A percentile compares a stretch with the other conserved stretches of the same genome.
Conservation (phyloP, 2,888 invertebrate species). For the Amphipyra berbera region DNA sequence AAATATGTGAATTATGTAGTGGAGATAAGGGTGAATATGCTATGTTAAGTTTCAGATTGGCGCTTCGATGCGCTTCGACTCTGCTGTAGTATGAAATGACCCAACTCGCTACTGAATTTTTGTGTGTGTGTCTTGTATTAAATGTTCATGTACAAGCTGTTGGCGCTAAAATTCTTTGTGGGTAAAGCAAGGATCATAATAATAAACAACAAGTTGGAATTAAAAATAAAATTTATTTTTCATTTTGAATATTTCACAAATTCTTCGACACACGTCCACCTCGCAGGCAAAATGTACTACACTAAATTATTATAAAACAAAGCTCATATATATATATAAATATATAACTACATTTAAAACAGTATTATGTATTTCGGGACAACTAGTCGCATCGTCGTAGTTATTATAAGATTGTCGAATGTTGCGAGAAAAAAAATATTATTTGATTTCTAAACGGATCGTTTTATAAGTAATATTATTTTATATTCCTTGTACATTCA, state of each 20-base stretch:
- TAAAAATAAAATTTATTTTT: slow-evolving; percentile 90
- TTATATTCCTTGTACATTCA: no score
- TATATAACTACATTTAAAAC: slow-evolving; percentile 84
- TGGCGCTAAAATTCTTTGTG: no score
- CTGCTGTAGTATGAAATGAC: no score
- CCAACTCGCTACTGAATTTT: no score
- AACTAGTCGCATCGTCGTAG: slow-evolving; percentile 60
- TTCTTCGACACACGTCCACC: slow-evolving; percentile 75
- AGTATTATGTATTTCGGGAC: slow-evolving; percentile 69
- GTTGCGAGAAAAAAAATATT: slow-evolving; percentile 20
- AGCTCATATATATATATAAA: slow-evolving; percentile 84
- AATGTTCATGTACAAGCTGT: no score
- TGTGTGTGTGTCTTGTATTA: no score
- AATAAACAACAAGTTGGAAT: slow-evolving; percentile 77
- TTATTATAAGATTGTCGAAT: slow-evolving; percentile 1
- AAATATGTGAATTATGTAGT: no score
- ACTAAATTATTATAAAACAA: slow-evolving; percentile 83
- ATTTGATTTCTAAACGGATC: slow-evolving; percentile 13
- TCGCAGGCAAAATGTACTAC: slow-evolving; percentile 75
- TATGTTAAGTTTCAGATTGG: no score
- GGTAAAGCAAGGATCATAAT: slow-evolving; percentile 13
- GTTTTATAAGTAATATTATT: neutral
- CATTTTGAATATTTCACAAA: slow-evolving; percentile 86
- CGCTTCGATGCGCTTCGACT: no score
- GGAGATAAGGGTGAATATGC: no score